Conservation (phyloP, 35 echinoderm and acorn worm genomes). For the Anneissia japonica region DNA sequence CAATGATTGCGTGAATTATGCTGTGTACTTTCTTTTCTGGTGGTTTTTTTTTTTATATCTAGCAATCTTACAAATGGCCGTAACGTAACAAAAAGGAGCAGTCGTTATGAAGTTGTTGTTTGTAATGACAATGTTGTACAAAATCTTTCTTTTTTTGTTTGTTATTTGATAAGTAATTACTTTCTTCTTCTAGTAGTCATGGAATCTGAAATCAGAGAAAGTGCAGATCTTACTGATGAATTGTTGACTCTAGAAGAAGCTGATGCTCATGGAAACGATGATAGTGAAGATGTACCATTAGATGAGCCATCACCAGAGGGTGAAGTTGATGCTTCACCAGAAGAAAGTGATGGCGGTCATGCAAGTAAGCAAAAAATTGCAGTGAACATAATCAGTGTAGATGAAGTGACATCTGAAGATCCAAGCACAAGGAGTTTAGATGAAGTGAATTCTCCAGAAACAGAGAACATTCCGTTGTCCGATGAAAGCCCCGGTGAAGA, state of each 20-base stretch:
- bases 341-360: background rate
- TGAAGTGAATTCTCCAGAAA: background rate
- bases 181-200: background rate
- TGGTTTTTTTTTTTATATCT: too few species aligned
- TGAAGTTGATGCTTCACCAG: background rate
- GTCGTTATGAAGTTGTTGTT: too few species aligned
- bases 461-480: background rate
- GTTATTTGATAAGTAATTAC: too few species aligned
- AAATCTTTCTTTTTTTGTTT: too few species aligned
- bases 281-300: background rate
- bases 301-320: background rate
- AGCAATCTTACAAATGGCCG: too few species aligned
- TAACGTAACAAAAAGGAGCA: too few species aligned
- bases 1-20: too few species aligned
- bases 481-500: background rate
- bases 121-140: too few species aligned
- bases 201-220: background rate
- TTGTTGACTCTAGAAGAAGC: background rate
- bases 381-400: background rate
- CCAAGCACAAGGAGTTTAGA: too few species aligned
- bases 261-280: background rate
- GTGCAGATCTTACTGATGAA: background rate
- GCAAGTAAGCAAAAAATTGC: background rate
- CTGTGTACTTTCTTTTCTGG: too few species aligned
- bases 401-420: background rate